Evolutionary conservation across 2,113 vertebrate genomes (phyloP).

Genomic region (Cebidichthys violaceus): DNA sequence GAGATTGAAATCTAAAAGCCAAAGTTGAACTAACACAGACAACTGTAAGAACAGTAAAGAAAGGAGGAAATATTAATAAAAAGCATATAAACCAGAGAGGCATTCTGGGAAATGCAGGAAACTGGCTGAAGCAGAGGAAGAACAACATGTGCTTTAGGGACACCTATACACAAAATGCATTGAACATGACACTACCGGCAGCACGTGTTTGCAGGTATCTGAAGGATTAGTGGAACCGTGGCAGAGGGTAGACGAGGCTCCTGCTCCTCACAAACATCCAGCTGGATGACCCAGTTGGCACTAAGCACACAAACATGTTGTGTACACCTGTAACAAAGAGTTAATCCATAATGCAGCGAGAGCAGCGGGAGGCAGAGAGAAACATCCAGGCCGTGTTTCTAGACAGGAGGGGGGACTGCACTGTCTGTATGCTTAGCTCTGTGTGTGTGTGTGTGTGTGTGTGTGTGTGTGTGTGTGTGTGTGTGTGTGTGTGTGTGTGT

Average conservation of each 20-base stretch:
- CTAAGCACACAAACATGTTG: conserved; percentile 56
- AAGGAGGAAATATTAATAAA: not conserved
- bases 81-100: not conserved
- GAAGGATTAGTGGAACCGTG: conserved; percentile 52
- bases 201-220: conserved; percentile 20
- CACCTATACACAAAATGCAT: not conserved
- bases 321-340: conserved; percentile 56
- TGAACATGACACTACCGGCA: not conserved
- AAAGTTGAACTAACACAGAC: not conserved
- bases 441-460: not conserved
- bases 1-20: not conserved
- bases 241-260: conserved; percentile 7
- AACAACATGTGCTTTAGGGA: not conserved
- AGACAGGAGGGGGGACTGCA: not conserved
- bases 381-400: conserved; percentile 11
- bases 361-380: conserved; percentile 39
- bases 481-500: conserved; percentile 3
- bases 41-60: not conserved
- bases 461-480: conserved; percentile 17
- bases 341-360: conserved; percentile 54
- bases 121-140: not conserved
- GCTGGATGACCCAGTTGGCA: conserved; percentile 65
- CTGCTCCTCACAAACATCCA: conserved; percentile 33
- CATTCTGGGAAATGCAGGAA: conserved; percentile 1
- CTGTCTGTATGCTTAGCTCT: not conserved